phyloP scores from a whole-genome alignment of 2,888 invertebrate genomes.

The Eucera pruinosa region DNA sequence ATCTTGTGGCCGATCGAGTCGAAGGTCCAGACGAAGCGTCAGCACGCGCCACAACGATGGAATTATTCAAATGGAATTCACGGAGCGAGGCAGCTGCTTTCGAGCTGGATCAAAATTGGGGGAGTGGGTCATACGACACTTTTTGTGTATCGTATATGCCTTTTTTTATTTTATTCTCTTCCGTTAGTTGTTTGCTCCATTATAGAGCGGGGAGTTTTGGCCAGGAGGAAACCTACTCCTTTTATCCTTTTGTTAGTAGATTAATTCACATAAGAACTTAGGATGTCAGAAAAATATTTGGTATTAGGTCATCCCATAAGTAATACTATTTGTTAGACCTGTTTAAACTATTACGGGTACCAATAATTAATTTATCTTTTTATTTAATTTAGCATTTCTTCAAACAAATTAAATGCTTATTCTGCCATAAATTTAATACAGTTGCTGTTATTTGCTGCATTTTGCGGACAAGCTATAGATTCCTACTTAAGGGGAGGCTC shows the following conservation, averaged over 20 bases:
- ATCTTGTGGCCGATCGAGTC: slow-evolving; percentile 47
- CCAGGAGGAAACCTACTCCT: background rate
- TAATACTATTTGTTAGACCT: too few relatives aligned
- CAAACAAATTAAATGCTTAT: too few relatives aligned
- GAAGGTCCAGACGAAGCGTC: slow-evolving; percentile 64
- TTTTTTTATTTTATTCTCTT: slow-evolving; percentile 39
- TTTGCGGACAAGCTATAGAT: too few relatives aligned
- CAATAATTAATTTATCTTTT: too few relatives aligned
- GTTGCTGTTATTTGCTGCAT: too few relatives aligned
- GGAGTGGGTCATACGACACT: slow-evolving; percentile 60
- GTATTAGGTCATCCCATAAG: too few relatives aligned
- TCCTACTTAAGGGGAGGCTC: too few relatives aligned
- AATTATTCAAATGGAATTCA: slow-evolving; percentile 82
- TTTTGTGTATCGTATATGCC: slow-evolving; percentile 55
- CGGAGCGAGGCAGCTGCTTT: slow-evolving; percentile 78
- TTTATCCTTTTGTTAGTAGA: background rate
- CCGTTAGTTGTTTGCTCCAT: slow-evolving; percentile 54
- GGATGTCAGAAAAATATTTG: background rate
- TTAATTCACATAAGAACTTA: background rate
- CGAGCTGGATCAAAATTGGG: slow-evolving; percentile 52
- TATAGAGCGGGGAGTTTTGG: slow-evolving; percentile 47
- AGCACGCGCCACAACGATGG: slow-evolving; percentile 78
- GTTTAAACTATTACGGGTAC: too few relatives aligned
- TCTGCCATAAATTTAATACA: too few relatives aligned
- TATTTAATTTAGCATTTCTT: too few relatives aligned